Evolutionary conservation across 2,797 vertebrate genomes (phyloP).

Genomic region (Amphiprion clarkii): DNA sequence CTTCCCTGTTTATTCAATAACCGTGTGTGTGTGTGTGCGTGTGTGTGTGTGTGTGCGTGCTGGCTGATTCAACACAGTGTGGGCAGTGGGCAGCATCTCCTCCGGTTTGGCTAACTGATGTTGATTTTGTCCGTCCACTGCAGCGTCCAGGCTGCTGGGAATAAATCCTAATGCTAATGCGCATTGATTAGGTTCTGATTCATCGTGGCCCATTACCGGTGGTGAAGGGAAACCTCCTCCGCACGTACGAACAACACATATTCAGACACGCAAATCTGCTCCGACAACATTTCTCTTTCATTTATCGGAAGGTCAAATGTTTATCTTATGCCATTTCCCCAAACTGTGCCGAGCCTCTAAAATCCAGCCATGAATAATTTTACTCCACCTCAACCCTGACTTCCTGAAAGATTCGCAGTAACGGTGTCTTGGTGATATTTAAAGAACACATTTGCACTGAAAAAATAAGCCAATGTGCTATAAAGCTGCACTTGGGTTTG

Average conservation of each 20-base stretch:
- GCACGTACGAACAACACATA: slow-evolving; percentile 5
- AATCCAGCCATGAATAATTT: slow-evolving; percentile 9
- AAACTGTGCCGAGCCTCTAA: slow-evolving; percentile 8
- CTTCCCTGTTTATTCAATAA: slow-evolving; percentile 17
- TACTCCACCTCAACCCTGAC: slow-evolving; percentile 16
- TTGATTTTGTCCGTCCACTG: slow-evolving; percentile 35
- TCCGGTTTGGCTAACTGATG: slow-evolving; percentile 49
- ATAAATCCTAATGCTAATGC: slow-evolving; percentile 72
- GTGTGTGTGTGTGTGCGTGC: background rate
- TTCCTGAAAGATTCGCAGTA: slow-evolving; percentile 31
- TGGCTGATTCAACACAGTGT: slow-evolving; percentile 44
- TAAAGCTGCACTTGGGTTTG: background rate
- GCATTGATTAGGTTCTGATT: slow-evolving; percentile 75
- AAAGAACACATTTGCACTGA: slow-evolving; percentile 1
- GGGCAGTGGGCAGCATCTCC: slow-evolving; percentile 40
- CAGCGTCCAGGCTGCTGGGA: slow-evolving; percentile 10
- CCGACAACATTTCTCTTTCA: slow-evolving; percentile 38
- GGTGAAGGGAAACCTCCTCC: slow-evolving; percentile 50
- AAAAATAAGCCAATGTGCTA: background rate
- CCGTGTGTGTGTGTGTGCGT: background rate
- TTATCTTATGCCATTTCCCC: slow-evolving; percentile 19
- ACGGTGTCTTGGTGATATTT: background rate
- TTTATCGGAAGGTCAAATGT: slow-evolving; percentile 46
- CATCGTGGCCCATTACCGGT: slow-evolving; percentile 68
- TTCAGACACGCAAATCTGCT: slow-evolving; percentile 19